phyloP scores from a whole-genome alignment of 2,797 vertebrate genomes.

The Prionace glauca region DNA sequence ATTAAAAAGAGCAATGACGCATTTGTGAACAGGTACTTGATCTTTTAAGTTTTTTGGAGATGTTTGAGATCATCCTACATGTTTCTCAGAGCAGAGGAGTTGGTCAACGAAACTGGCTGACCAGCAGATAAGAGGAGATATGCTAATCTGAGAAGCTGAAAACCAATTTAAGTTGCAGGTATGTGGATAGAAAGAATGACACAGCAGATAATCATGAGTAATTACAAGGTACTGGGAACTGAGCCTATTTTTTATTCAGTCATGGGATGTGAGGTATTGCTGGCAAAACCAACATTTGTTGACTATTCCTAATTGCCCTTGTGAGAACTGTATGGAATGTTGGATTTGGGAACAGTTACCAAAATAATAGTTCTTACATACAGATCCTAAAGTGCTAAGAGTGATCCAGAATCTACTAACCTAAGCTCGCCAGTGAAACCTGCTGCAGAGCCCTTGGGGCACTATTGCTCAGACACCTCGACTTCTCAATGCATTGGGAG shows the following conservation, averaged over 20 bases:
- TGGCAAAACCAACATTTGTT: too few species aligned
- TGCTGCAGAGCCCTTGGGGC: too few species aligned
- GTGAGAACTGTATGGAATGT: too few species aligned
- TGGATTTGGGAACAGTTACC: too few species aligned
- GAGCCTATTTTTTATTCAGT: neutral
- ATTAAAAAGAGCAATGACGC: neutral
- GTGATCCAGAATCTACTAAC: too few species aligned
- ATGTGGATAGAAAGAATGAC: neutral
- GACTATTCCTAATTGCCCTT: too few species aligned
- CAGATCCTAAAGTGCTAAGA: too few species aligned
- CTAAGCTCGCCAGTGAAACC: too few species aligned
- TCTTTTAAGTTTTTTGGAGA: neutral
- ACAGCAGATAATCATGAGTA: neutral
- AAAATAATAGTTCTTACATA: too few species aligned
- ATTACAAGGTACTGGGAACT: neutral
- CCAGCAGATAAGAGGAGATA: neutral
- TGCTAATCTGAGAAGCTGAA: neutral
- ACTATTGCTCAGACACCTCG: too few species aligned
- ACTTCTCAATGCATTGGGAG: too few species aligned
- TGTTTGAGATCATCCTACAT: neutral
- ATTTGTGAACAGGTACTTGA: neutral
- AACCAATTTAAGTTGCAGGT: neutral
- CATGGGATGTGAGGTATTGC: too few species aligned
- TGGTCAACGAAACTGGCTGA: neutral
- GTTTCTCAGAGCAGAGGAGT: neutral